Percentiles rank a stretch among this genome's conserved stretches.
phyloP scores from a whole-genome alignment of 1,140 invertebrate species.

The Thalassaphorura encarpata region DNA sequence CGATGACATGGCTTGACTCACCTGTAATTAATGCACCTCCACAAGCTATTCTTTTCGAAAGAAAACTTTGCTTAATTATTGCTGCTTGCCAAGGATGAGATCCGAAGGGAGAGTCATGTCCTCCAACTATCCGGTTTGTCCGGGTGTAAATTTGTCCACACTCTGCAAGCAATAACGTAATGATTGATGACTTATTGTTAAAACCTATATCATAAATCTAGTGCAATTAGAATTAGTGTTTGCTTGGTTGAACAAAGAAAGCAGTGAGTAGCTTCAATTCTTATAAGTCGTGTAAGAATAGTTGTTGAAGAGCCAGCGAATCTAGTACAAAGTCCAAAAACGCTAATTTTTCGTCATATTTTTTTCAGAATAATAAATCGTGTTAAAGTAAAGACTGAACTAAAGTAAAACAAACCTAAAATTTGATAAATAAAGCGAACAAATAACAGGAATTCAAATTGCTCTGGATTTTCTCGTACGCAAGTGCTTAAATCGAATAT shows the following conservation, averaged over 20 bases:
- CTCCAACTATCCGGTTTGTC: slow-evolving; percentile 80
- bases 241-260: slow-evolving; percentile 9
- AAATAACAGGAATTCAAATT: no score
- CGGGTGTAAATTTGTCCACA: slow-evolving; percentile 76
- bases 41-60: slow-evolving; percentile 80
- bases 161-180: slow-evolving; percentile 46
- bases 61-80: slow-evolving; percentile 79
- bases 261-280: not conserved
- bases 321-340: no score
- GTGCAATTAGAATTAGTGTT: no score
- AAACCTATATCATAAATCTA: not conserved
- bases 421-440: no score
- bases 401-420: no score
- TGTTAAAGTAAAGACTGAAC: no score
- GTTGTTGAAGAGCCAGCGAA: no score
- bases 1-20: slow-evolving; percentile 41
- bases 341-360: no score
- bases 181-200: not conserved
- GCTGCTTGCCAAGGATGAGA: slow-evolving; percentile 94
- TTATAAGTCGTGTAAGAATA: no score
- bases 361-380: no score
- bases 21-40: slow-evolving; percentile 83
- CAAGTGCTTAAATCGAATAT: no score
- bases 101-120: slow-evolving; percentile 34
- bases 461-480: no score